Conservation (phyloP, 2,888 invertebrate genomes). For the Anarsia innoxiella region DNA sequence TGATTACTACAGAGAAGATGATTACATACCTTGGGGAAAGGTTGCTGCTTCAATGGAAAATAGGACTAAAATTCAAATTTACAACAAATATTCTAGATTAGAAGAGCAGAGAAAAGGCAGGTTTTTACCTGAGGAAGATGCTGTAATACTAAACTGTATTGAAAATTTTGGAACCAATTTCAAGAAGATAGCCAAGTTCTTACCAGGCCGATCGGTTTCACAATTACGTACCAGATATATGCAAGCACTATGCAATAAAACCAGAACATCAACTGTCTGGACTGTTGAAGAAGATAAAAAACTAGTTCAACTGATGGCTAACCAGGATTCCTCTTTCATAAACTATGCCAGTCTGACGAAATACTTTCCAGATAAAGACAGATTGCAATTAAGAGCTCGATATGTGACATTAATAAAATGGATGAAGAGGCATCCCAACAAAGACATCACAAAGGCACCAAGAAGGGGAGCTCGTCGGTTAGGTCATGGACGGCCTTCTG, state of each 20-base stretch:
- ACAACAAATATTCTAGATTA: conserved; percentile 69
- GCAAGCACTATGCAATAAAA: conserved; percentile 55
- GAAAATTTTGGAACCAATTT: conserved; percentile 78
- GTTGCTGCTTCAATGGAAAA: conserved; percentile 78
- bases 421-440: conserved; percentile 44
- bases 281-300: conserved; percentile 76
- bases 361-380: conserved; percentile 53
- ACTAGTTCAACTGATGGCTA: conserved; percentile 71
- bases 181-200: conserved; percentile 70
- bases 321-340: conserved; percentile 44
- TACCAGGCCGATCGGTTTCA: conserved; percentile 76
- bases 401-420: conserved; percentile 53
- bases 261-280: conserved; percentile 70
- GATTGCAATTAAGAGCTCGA: conserved; percentile 73
- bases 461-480: conserved; percentile 25
- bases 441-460: conserved; percentile 27
- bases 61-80: conserved; percentile 79
- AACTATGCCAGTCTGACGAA: conserved; percentile 53
- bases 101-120: conserved; percentile 71
- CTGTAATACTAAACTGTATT: conserved; percentile 76
- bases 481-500: conserved; percentile 18
- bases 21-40: conserved; percentile 83
- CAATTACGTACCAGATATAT: conserved; percentile 79
- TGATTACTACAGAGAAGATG: conserved; percentile 76
- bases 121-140: conserved; percentile 81